Evolutionary conservation across 2,113 vertebrate species (phyloP).

Genomic region (Esox niger): DNA sequence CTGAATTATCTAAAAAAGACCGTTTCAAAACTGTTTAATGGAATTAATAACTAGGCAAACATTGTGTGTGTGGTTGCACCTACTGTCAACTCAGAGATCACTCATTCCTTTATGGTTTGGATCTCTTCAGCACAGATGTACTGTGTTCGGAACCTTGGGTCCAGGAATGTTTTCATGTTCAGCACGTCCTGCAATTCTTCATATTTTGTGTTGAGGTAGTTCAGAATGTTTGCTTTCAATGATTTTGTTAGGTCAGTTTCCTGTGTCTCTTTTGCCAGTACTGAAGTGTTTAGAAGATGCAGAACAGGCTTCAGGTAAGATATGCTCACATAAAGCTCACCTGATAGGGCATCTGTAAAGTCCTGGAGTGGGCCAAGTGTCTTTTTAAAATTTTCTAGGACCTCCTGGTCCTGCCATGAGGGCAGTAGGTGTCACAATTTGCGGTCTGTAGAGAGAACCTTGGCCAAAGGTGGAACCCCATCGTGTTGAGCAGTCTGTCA

Average conservation of each 20-base stretch:
- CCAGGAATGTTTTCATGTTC: slow-evolving; percentile 7
- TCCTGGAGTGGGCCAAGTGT: slow-evolving; percentile 7
- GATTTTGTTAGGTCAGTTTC: neutral
- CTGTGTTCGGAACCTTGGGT: slow-evolving; percentile 6
- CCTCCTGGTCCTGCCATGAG: slow-evolving; percentile 3
- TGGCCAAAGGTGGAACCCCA: neutral
- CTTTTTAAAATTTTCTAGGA: neutral
- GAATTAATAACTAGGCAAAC: no score
- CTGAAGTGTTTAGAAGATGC: slow-evolving; percentile 12
- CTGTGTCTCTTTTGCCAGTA: neutral
- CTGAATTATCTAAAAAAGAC: slow-evolving; percentile 7
- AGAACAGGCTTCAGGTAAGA: slow-evolving; percentile 11
- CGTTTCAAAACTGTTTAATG: no score
- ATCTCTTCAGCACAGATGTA: slow-evolving; percentile 10
- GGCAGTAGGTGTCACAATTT: slow-evolving; percentile 6
- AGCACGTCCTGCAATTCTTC: slow-evolving; percentile 9
- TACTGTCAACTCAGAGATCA: slow-evolving; percentile 15
- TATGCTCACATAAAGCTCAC: slow-evolving; percentile 3
- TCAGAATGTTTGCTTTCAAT: slow-evolving; percentile 4
- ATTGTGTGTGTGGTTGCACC: no score
- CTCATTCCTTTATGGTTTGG: slow-evolving; percentile 8
- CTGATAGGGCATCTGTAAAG: slow-evolving; percentile 6
- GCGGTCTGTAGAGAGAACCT: slow-evolving; percentile 12
- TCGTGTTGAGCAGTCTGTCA: no score
- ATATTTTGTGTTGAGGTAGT: slow-evolving; percentile 7